Percentiles rank a stretch among this genome's conserved stretches.
Evolutionary conservation across 2,888 invertebrate genomes (phyloP).

Genomic region (Rhagonycha lutea): DNA sequence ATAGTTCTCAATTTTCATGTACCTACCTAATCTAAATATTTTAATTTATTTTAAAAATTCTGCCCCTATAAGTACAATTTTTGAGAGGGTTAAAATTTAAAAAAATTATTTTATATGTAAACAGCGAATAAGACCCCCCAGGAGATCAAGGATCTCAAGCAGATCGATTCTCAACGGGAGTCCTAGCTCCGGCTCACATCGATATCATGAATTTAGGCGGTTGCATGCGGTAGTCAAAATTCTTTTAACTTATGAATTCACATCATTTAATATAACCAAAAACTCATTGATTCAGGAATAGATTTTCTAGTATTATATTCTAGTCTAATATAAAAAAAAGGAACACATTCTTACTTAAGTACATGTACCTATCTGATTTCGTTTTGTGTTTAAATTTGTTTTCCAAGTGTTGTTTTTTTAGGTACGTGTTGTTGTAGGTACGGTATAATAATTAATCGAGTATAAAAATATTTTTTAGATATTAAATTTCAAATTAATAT

Average conservation of each 20-base stretch:
- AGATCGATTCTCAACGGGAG: background rate
- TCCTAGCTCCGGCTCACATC: background rate
- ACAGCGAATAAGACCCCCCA: background rate
- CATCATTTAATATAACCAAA: too few relatives aligned
- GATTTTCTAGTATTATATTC: too few relatives aligned
- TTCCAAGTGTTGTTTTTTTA: background rate
- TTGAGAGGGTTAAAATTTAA: background rate
- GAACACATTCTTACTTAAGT: too few relatives aligned
- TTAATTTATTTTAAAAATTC: background rate
- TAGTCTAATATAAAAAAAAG: too few relatives aligned
- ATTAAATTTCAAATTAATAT: background rate
- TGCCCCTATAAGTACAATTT: background rate
- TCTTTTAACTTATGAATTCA: background rate
- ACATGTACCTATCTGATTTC: too few relatives aligned
- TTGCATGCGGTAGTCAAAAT: background rate
- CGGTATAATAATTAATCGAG: background rate
- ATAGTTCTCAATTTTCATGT: too few relatives aligned
- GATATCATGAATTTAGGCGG: background rate
- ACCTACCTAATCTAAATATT: too few relatives aligned
- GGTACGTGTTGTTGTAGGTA: too few relatives aligned
- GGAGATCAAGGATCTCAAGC: background rate
- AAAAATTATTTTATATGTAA: background rate
- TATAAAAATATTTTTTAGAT: background rate
- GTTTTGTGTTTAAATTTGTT: too few relatives aligned
- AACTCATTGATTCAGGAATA: too few relatives aligned